Base-by-base conservation (phyloP, 2,113 vertebrate genomes). In the Tyto alba region DNA sequence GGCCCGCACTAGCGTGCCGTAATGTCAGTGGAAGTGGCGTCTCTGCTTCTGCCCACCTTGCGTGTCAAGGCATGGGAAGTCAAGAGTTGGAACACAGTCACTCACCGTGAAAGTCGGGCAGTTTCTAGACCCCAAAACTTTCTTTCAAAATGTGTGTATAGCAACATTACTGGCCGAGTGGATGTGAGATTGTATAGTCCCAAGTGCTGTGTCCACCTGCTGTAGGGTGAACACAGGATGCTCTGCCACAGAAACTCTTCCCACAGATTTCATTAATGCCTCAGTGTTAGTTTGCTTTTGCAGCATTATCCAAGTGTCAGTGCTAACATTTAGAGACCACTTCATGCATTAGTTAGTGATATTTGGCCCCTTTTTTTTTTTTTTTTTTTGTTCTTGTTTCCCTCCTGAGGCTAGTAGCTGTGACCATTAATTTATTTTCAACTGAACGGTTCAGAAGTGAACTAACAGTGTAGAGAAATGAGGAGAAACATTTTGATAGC, bases 101-200 rank as follows among this genome's bases (percentile, higher is more conserved):
- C 1, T 15, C 1, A 0, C 7, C 15, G n/a, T 30, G 78, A n/a
- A 60, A 82, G 23, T 16, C 27, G n/a, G 16, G 7, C 14, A 13
- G 32, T 43, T 64, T 16, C 41, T n/a, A 47, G 23, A 23, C 40
- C 30, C 38, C 29, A n/a, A 13, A 90, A 55, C 23, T 30, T 53
- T 10, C 16, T 34, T 64, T 71, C 40, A 27, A n/a, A n/a, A 34
- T n/a, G 10, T 19, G 8, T 26, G 19, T 36, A 19, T 18, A 55
- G n/a, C 64, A 76, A 13, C 22, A 9, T 16, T 34, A 3, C 27
- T 50, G 59, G 52, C 52, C n/a, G 25, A 18, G 27, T 9, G 41
- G 26, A 18, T 34, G 11, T 3, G 25, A 29, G 47, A 52, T 18
- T 18, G 9, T 38, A 3, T 18, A 45, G 38, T 29, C 59, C 45